A percentile compares a stretch with the other conserved stretches of the same genome.
Conservation (phyloP, 2,113 vertebrate genomes). For the Syrmaticus mikado region DNA sequence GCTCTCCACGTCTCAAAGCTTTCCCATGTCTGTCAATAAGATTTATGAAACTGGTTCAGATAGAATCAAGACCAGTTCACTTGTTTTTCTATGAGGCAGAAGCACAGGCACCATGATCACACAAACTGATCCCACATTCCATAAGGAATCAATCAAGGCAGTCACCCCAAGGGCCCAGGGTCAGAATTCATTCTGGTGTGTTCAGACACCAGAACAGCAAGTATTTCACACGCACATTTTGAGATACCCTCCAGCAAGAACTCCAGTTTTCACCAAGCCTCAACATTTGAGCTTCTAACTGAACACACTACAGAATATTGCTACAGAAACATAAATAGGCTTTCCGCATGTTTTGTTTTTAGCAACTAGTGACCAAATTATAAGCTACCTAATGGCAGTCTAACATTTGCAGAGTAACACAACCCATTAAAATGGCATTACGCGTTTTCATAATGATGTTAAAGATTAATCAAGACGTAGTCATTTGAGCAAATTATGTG, state of each 20-base stretch:
- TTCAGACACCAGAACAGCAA: background rate
- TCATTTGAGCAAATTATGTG: background rate
- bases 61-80: background rate
- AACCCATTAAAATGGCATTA: background rate
- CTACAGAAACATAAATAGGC: background rate
- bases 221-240: accelerated
- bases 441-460: background rate
- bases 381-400: background rate
- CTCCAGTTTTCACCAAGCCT: accelerated
- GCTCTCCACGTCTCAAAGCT: background rate
- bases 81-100: background rate
- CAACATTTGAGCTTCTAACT: background rate
- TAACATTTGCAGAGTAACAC: background rate
- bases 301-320: background rate
- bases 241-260: background rate
- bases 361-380: background rate
- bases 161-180: background rate
- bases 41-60: background rate
- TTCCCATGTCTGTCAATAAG: background rate
- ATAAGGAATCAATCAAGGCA: background rate
- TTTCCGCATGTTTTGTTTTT: background rate
- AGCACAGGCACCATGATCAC: background rate
- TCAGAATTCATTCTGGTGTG: background rate
- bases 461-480: background rate
- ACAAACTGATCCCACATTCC: background rate